Conservation (phyloP, 2,888 invertebrate genomes). For the Melikaiella ostensackeni region DNA sequence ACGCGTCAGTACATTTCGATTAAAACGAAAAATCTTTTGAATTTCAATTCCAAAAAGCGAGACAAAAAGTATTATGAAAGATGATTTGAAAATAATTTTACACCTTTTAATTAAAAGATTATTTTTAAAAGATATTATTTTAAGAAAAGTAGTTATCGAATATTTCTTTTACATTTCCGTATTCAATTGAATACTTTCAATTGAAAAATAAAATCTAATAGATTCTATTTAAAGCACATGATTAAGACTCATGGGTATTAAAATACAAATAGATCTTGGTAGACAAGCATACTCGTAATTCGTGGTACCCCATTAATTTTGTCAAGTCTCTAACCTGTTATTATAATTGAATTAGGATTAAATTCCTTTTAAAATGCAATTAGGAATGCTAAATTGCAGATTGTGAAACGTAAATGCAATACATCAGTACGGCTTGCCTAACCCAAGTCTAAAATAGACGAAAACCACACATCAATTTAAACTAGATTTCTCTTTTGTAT, state of each 20-base stretch:
- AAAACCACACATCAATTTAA: constrained; percentile 28
- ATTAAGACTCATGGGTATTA: background rate
- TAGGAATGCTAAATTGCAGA: constrained; percentile 27
- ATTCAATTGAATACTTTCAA: constrained; percentile 2
- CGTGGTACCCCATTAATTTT: background rate
- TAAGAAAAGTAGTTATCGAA: background rate
- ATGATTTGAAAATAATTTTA: too few relatives aligned
- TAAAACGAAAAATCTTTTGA: too few relatives aligned
- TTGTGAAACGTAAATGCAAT: constrained; percentile 16
- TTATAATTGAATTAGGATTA: constrained; percentile 10
- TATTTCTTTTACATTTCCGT: background rate
- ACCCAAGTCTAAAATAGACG: constrained; percentile 4
- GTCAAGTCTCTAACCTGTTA: background rate
- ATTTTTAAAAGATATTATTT: too few relatives aligned
- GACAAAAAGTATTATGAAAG: too few relatives aligned
- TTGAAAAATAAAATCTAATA: background rate
- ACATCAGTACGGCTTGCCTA: background rate
- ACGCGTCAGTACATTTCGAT: too few relatives aligned
- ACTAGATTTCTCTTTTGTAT: constrained; percentile 21
- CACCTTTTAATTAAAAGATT: background rate
- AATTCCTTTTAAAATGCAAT: constrained; percentile 21
- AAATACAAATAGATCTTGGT: background rate
- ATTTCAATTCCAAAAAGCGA: too few relatives aligned
- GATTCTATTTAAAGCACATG: background rate
- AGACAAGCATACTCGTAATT: background rate